These are phyloP conservation scores for Caenorhabditis briggsae DNA, from an alignment of 1,140 invertebrate genomes.

Conservation along the genomic window DNA sequence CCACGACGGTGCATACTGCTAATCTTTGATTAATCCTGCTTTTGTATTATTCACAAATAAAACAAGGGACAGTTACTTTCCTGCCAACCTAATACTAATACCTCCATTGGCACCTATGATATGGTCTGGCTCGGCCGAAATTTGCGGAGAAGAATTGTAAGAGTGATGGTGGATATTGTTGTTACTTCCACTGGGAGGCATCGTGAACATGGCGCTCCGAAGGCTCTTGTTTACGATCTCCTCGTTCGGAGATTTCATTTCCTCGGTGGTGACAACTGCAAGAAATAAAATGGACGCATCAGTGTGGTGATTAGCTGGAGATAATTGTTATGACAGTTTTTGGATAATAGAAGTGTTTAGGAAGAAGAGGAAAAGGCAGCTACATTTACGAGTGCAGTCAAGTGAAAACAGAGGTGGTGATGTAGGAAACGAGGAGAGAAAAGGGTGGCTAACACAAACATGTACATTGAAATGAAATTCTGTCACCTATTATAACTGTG, in stretches of 20 bases:
- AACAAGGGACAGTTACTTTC: too few relatives aligned
- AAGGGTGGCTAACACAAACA: slow-evolving; percentile 28
- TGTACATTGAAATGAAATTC: slow-evolving; percentile 7
- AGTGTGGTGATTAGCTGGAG: background rate
- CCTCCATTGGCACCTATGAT: background rate
- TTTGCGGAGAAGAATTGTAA: slow-evolving; percentile 28
- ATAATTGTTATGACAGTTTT: background rate
- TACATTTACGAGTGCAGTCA: slow-evolving; percentile 4
- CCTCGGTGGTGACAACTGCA: background rate
- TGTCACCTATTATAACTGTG: slow-evolving; percentile 32
- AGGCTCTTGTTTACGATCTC: slow-evolving; percentile 44
- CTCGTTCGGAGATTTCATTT: slow-evolving; percentile 44
- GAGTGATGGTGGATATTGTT: background rate
- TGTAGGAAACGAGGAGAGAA: background rate
- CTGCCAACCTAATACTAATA: too few relatives aligned
- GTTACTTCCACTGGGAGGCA: background rate
- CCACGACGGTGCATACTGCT: too few relatives aligned
- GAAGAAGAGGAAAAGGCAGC: too few relatives aligned
- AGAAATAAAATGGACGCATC: background rate
- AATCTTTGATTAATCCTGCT: too few relatives aligned
- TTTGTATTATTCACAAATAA: too few relatives aligned
- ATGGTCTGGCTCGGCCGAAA: background rate
- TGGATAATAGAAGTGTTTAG: background rate
- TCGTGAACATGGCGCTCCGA: slow-evolving; percentile 38
- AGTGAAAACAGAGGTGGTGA: background rate